Evolutionary conservation across 2,797 vertebrate species (phyloP), one percentile per base, ranked within the genome.

Genomic region (Malacoctenus gilli): DNA sequence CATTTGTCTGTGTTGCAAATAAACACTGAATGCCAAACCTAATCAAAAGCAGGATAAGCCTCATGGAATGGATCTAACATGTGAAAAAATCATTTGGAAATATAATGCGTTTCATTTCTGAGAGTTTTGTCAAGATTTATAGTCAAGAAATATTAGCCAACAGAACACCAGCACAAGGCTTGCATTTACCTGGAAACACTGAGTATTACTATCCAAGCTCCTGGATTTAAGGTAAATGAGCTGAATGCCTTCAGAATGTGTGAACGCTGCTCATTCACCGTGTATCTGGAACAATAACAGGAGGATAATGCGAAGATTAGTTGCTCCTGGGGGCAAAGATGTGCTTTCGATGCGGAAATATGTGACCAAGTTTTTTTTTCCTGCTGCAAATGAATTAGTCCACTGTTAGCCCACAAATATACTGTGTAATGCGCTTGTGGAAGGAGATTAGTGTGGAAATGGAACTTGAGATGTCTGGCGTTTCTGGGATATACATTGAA

Each of bases 281-380:
- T 34, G 54, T 81, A 79, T 85, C 42, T 79, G 76, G 62, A 85
- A 82, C 77, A 89, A 91, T 84, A 89, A 87, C 81, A 87, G 77
- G 60, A 52, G 88, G 86, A 89, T 92, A 91, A 91, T 34, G 59
- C 7, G 46, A 53, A 83, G 89, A 91, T 91, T 91, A 91, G 62
- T 48, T n/a, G 61, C 51, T 80, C 70, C 80, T 75, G 41, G 59
- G 73, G 79, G 75, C 59, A 89, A 85, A 87, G 82, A 89, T 79
- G 72, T 80, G 85, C 75, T 90, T 89, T 87, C 75, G 54, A 89
- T 80, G 76, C 54, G 32, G 80, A 91, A 92, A 90, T 89, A 89
- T 86, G 78, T 83, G 81, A 65, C 64, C 61, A 52, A 87, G 79
- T 59, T 68, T 75, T 84, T 84, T 50, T 61, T 28, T 9, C 5